Evolutionary conservation across 2,113 vertebrate species (phyloP), one percentile per base, ranked within the genome.

Genomic region (Eulemur macaco): DNA sequence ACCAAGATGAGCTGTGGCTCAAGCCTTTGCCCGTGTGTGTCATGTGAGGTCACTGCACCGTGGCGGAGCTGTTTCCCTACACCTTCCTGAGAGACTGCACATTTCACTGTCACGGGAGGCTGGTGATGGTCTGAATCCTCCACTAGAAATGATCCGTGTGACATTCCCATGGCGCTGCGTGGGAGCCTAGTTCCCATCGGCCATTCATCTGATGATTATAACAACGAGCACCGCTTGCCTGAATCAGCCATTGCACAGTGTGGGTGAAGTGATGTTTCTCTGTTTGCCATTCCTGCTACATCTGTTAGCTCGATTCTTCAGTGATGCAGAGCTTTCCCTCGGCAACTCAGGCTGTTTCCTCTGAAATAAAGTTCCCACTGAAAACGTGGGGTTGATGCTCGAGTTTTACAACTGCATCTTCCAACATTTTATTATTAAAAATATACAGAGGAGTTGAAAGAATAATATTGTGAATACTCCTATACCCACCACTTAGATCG

Each of bases 51-150:
- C 66, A 73, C 63, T 20, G 63, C 52, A 34, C 31, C 37, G 14
- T 0, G 2, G 5, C 0, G 0, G 80, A 12, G 66, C 37, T 8
- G 31, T 34, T 71, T 47, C 20, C 37, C 63, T 27, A 1, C 2
- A 34, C 37, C 37, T 58, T 63, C 54, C 45, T 8, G 3, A 42
- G n/a, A 0, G 14, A 60, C 13, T 29, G 21, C 27, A 12, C 25
- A 29, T 11, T 6, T 42, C 80, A 31, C 68, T 54, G 13, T 5
- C 4, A 11, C 3, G 23, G 23, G 18, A 63, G 34, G 29, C 45
- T 50, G 56, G 12, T 1, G n/a, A 15, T 39, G 73, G 20, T 29
- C 45, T 8, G 37, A 64, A 27, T 39, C 25, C 20, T 17, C 18
- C 31, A 50, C 45, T 34, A 34, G 66, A 29, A 71, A 74, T 4